Conservation (phyloP, 2,797 vertebrate genomes). For the Glyptemys insculpta region DNA sequence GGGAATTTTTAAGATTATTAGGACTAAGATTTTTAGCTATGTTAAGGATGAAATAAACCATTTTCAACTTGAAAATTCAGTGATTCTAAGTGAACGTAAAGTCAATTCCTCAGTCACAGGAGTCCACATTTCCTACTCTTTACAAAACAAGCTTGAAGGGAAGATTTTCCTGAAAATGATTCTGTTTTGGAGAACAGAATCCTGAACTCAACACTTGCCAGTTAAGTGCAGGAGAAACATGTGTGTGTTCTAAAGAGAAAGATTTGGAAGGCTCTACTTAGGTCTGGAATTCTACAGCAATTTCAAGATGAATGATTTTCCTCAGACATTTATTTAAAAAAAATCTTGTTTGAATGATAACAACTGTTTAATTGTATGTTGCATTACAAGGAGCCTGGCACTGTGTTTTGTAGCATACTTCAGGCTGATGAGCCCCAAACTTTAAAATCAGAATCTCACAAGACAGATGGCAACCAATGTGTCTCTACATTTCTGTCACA, state of each 20-base stretch:
- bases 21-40: neutral
- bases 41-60: neutral
- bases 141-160: neutral
- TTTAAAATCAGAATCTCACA: neutral
- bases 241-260: neutral
- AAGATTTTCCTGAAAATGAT: neutral
- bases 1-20: neutral
- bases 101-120: neutral
- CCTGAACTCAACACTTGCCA: neutral
- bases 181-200: neutral
- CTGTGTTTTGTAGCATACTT: rapidly evolving
- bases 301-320: neutral
- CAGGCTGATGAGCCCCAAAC: neutral
- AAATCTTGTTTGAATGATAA: neutral
- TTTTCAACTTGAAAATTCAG: neutral
- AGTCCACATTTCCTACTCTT: neutral
- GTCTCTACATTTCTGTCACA: neutral
- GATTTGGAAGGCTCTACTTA: neutral
- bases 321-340: neutral
- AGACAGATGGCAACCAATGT: neutral
- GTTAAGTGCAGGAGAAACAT: neutral
- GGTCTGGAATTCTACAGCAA: neutral
- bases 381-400: neutral
- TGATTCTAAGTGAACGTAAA: neutral
- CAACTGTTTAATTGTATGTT: neutral